phyloP scores from a whole-genome alignment of 2,888 invertebrate genomes.

The Barypeithes pellucidus region DNA sequence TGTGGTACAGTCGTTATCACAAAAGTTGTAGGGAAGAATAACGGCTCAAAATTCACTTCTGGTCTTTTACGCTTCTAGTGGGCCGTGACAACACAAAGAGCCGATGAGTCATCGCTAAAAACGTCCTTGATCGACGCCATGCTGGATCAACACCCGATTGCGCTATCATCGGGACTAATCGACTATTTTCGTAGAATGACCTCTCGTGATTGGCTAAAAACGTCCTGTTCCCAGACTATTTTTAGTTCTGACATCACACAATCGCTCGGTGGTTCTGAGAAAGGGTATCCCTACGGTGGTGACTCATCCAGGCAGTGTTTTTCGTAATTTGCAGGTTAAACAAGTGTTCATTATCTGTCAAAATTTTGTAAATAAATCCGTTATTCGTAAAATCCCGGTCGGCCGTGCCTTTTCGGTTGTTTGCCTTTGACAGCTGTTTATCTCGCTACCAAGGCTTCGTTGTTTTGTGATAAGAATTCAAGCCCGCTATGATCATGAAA shows the following conservation, averaged over 20 bases:
- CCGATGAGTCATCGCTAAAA: constrained; percentile 41
- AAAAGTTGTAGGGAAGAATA: background rate
- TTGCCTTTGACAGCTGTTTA: constrained; percentile 57
- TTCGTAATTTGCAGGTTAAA: constrained; percentile 53
- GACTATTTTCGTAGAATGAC: constrained; percentile 32
- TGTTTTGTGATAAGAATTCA: constrained; percentile 53
- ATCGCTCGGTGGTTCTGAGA: constrained; percentile 68
- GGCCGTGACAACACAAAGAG: constrained; percentile 25
- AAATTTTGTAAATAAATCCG: constrained; percentile 37
- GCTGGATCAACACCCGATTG: constrained; percentile 18
- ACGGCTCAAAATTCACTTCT: background rate
- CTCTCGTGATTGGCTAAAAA: constrained; percentile 49
- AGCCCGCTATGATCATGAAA: constrained; percentile 62
- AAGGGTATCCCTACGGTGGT: constrained; percentile 69
- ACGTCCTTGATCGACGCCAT: constrained; percentile 48
- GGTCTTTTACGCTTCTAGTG: constrained; percentile 11
- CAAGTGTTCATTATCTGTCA: constrained; percentile 53
- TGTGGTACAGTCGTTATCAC: too few species aligned
- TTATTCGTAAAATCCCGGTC: constrained; percentile 36
- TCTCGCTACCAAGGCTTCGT: constrained; percentile 60
- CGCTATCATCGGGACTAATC: constrained; percentile 39
- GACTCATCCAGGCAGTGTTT: constrained; percentile 65
- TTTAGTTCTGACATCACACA: constrained; percentile 69
- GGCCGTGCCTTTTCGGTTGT: constrained; percentile 31
- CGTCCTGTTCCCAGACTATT: constrained; percentile 62